These are phyloP conservation scores for Dendrolimus pini DNA, from an alignment of 2,888 invertebrate species.

Conservation along the genomic window DNA sequence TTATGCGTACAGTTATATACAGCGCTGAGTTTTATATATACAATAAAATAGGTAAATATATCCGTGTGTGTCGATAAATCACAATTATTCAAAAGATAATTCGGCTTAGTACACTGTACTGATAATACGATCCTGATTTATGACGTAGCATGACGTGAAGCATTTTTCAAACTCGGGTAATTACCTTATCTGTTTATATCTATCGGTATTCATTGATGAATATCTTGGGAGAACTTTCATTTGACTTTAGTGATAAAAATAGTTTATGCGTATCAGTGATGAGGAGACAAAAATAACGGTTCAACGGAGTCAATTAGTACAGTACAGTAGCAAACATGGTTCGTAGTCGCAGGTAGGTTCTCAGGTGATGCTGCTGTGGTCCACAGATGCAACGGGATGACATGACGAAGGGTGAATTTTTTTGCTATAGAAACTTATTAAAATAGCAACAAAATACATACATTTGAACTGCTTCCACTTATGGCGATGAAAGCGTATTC, in stretches of 20 bases:
- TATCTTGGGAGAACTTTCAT: neutral
- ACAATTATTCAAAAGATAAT: neutral
- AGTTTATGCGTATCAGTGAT: neutral
- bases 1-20: neutral
- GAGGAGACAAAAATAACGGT: no score
- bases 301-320: no score
- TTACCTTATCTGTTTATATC: neutral
- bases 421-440: no score
- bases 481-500: no score
- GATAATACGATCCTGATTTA: neutral
- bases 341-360: no score
- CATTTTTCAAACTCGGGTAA: neutral
- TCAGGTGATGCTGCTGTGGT: no score
- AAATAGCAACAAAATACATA: no score
- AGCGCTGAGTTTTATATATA: neutral
- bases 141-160: neutral
- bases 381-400: no score
- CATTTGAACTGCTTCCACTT: no score
- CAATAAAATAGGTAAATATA: neutral
- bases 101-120: neutral
- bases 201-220: neutral
- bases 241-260: neutral
- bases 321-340: no score
- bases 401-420: no score
- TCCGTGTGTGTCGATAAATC: neutral